Conservation (phyloP, 2,113 vertebrate species). For the Galeopterus variegatus region DNA sequence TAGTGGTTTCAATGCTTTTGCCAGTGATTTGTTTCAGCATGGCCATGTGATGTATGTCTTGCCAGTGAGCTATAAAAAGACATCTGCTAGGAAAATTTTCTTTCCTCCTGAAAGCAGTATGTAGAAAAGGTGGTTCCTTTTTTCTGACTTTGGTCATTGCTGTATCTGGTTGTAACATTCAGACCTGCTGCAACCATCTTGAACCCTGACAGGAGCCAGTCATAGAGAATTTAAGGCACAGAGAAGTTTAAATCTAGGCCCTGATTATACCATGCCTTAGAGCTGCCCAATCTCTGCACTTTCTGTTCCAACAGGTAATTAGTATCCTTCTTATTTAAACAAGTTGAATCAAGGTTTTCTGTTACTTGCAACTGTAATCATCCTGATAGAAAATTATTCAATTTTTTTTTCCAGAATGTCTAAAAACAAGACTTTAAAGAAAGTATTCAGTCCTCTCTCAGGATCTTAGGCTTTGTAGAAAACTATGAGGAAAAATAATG, state of each 20-base stretch:
- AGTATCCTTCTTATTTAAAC: neutral
- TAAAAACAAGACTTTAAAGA: conserved; percentile 36
- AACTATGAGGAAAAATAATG: conserved; percentile 24
- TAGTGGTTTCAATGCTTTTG: neutral
- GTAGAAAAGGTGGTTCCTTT: neutral
- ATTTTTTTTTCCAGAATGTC: neutral
- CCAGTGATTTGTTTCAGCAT: neutral
- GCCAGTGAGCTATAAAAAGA: neutral
- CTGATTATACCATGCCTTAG: neutral
- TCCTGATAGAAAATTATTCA: neutral
- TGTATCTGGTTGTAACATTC: neutral
- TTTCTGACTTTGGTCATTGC: neutral
- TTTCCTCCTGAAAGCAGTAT: neutral
- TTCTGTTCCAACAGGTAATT: neutral
- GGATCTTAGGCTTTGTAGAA: conserved; percentile 10
- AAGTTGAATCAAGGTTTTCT: neutral
- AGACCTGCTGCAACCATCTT: neutral
- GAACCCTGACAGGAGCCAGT: neutral
- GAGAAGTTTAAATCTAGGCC: neutral
- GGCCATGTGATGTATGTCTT: neutral
- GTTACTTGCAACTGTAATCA: conserved; percentile 7
- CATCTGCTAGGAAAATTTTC: neutral
- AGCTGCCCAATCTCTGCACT: neutral
- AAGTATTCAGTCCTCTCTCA: neutral
- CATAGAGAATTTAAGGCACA: neutral